Base-by-base conservation (phyloP, 2,888 invertebrate genomes). In the Clusia tigrina region DNA sequence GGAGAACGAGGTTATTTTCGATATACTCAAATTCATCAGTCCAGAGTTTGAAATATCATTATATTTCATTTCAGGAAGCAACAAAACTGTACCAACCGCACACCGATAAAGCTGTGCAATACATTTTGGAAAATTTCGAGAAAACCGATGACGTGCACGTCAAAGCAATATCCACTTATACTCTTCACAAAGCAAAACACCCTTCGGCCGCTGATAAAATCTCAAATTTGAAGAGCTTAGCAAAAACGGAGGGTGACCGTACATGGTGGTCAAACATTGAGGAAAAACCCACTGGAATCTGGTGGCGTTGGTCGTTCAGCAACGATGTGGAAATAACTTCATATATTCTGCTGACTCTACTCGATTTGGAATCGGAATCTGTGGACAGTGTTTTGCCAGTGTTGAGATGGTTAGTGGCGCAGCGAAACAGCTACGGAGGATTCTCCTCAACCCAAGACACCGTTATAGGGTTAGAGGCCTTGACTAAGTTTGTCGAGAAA, bases 301-400 rank as follows among this genome's bases (percentile, higher is more conserved):
- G 78, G 75, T 86, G 85, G 71, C 82, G 89, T 62, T 90, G 73
- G 77, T 89, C 92, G 0, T 87, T 88, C 65, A 90, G 92, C 46
- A 88, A 91, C 1, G 81, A 82, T 71, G 85, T 97, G 2, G 94
- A 94, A 81, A 93, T 94, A 71, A 96, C 97, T 0, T 90, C 96
- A 0, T 98, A 97, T 82, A 92, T 91, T 0, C 84, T 98, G 61
- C 85, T 95, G 60, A 89, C 93, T 0, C 76, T 89, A 15, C 86
- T 87, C 60, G 72, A 73, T 18, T 65, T 66, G 0, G 82, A 83
- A 2, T 84, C 83, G 63, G 69, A 68, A 56, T 23, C 52, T 26
- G 74, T 77, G 2, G 78, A 77, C 24, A 69, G 70, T 20, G 57
- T 73, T 0, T 62, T 89, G 52, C 87, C 88, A 10, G 89, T 90